Base-by-base conservation (phyloP, 2,113 vertebrate genomes). In the Colius striatus region DNA sequence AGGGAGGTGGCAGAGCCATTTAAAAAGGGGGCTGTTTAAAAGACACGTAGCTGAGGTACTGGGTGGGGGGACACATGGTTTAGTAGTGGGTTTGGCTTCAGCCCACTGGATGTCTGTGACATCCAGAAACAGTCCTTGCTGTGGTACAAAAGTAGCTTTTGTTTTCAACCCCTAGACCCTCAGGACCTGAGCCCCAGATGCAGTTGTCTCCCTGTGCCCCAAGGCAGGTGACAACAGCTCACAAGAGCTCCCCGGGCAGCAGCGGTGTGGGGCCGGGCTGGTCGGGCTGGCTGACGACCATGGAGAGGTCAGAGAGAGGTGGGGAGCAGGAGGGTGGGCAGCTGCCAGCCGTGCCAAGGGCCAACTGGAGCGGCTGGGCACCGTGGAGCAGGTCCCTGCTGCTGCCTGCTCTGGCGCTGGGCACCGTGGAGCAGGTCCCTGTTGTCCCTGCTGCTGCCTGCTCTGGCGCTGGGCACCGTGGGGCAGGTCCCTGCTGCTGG, bases 101-200 rank as follows among this genome's bases (percentile, higher is more conserved):
- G 38, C 38, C 38, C 9, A 41, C 9, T 10, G 9, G 38, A 41
- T 41, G n/a, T 41, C 38, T 12, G 38, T 41, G n/a, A 16, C 67
- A 80, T 27, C 13, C 61, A 67, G 34, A 83, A 72, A 21, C 3
- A 2, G 67, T 87, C n/a, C 78, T 48, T 32, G 13, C 41, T 70
- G 55, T 70, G 29, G 16, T 73, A 53, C 32, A 27, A 60, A 76
- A 81, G 23, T 48, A 57, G 5, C 6, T 27, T 6, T 50, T 27
- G 29, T 9, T 1, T 1, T 6, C 18, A 41, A 41, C 13, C 23
- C 2, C 9, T 2, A 3, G 1, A 0, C 20, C 18, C 22, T 67
- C 47, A 62, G 65, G 30, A 89, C 36, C 16, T 81, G 83, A 78
- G 71, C 73, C 43, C 73, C 1, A 0, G 48, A 47, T 0, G 0